Evolutionary conservation across 2,113 vertebrate species (phyloP).

Genomic region (Rhipidura dahli): DNA sequence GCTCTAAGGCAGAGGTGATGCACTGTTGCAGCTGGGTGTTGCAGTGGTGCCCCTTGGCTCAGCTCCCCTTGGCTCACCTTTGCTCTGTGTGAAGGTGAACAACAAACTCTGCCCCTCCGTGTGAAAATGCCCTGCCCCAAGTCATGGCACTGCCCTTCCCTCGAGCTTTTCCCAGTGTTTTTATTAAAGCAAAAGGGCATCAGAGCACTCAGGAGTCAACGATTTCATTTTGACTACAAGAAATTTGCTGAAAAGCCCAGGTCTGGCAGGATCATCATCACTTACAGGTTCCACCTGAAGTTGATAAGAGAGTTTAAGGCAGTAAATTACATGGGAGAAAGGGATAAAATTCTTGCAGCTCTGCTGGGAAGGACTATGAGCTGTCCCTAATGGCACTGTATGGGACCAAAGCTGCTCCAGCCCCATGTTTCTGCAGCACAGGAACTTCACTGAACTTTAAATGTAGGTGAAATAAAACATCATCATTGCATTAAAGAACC

Average conservation of each 20-base stretch:
- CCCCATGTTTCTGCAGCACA: not conserved
- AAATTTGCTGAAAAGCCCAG: not conserved
- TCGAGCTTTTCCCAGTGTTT: not conserved
- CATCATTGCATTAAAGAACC: not conserved
- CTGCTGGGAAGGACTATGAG: not conserved
- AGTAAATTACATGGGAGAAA: not conserved
- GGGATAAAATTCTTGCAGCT: not conserved
- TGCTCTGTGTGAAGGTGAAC: not conserved
- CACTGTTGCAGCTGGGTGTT: accelerated
- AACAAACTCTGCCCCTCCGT: not conserved
- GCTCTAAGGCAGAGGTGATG: not conserved
- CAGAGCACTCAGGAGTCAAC: too few relatives aligned
- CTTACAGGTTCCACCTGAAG: not conserved
- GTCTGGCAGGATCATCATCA: not conserved
- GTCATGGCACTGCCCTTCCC: not conserved
- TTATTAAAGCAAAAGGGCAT: not conserved
- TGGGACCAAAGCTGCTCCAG: not conserved
- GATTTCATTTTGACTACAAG: not conserved
- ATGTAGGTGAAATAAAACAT: not conserved
- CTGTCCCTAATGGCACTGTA: accelerated
- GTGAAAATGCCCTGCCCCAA: not conserved
- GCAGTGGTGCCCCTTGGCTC: accelerated
- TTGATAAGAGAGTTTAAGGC: not conserved
- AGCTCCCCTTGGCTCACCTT: not conserved
- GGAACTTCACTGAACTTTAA: not conserved